Conservation (phyloP, 2,888 invertebrate genomes). For the Seira musarum region DNA sequence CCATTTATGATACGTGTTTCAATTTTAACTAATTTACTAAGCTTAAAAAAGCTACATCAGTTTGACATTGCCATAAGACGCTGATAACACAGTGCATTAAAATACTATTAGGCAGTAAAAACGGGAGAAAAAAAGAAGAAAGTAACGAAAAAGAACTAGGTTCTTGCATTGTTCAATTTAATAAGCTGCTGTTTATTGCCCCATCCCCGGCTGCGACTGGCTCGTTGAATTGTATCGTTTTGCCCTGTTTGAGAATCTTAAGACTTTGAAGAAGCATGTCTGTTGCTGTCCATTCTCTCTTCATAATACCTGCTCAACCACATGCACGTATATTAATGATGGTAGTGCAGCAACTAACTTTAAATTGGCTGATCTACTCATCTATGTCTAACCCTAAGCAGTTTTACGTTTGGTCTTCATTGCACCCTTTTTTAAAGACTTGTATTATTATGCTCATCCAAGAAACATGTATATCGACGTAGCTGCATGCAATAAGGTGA, state of each 20-base stretch:
- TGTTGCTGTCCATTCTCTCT: constrained; percentile 1
- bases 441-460: not conserved
- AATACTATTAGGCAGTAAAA: too few species aligned
- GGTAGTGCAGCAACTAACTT: constrained; percentile 40
- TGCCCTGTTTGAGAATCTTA: constrained; percentile 17
- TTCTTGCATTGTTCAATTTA: too few species aligned
- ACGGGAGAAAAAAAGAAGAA: not conserved
- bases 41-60: too few species aligned
- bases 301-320: not conserved
- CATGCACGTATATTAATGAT: constrained; percentile 1
- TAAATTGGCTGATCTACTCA: constrained; percentile 55
- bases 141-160: not conserved
- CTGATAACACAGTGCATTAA: too few species aligned
- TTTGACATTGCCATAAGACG: too few species aligned
- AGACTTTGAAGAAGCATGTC: not conserved
- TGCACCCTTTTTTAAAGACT: constrained; percentile 18
- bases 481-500: constrained; percentile 9
- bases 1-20: too few species aligned
- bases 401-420: constrained; percentile 15
- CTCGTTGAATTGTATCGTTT: constrained; percentile 11
- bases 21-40: too few species aligned
- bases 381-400: constrained; percentile 18
- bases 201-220: not conserved
- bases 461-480: not conserved
- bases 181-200: not conserved